Conservation (phyloP, 1,140 invertebrate species). For the Callitettix versicolor region DNA sequence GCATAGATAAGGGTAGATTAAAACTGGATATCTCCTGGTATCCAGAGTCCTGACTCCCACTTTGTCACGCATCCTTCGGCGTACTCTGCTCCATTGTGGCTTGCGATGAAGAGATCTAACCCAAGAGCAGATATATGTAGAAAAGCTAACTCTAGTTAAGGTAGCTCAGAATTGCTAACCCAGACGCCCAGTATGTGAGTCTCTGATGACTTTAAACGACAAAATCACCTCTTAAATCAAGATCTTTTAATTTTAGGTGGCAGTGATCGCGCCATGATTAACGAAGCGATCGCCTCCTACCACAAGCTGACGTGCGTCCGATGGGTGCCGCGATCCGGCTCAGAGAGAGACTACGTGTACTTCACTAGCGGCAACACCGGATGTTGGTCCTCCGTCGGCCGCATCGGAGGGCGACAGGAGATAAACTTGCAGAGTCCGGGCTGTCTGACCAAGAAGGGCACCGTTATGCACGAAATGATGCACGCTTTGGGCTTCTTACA, state of each 20-base stretch:
- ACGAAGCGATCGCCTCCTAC: conserved; percentile 52
- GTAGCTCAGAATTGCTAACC: too few relatives aligned
- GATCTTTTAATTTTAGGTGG: conserved; percentile 31
- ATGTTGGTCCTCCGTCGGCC: conserved; percentile 53
- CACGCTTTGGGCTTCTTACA: conserved; percentile 79
- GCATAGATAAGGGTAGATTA: too few relatives aligned
- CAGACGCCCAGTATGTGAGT: too few relatives aligned
- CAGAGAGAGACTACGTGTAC: conserved; percentile 53
- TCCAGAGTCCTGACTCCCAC: too few relatives aligned
- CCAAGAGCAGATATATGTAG: too few relatives aligned
- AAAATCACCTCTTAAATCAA: too few relatives aligned
- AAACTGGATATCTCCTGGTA: too few relatives aligned
- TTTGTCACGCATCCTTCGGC: too few relatives aligned
- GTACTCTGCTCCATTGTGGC: too few relatives aligned
- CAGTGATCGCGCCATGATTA: conserved; percentile 41
- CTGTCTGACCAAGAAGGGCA: conserved; percentile 59
- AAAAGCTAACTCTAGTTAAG: too few relatives aligned
- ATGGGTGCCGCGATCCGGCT: conserved; percentile 45
- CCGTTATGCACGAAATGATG: conserved; percentile 72
- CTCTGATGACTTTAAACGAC: too few relatives aligned
- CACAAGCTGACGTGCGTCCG: conserved; percentile 62
- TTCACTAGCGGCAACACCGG: conserved; percentile 56
- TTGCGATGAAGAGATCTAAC: too few relatives aligned
- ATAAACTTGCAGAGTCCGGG: conserved; percentile 61
- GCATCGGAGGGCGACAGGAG: conserved; percentile 40